phyloP scores from a whole-genome alignment of 2,113 vertebrate genomes.

The rabbit (Oryctolagus cuniculus) region mOryCun1.1 NC_091450.1:60698501-60699000 shows the following conservation, averaged over 20 bases:
- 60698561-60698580: not conserved
- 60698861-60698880: not conserved
- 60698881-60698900: not conserved
- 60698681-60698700: not conserved
- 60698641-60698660: not conserved
- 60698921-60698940: not conserved
- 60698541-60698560: not conserved
- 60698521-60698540: not conserved
- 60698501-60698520: not conserved
- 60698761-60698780: not conserved
- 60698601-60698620: not conserved
- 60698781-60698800: not conserved
- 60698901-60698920: not conserved
- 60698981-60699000: slow-evolving; percentile 11
- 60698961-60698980: not conserved
- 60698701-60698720: not conserved
- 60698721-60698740: not conserved
- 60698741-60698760: not conserved
- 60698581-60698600: not conserved
- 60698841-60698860: not conserved
- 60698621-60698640: not conserved
- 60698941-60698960: not conserved
- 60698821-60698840: not conserved
- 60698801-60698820: not conserved
- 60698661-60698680: not conserved